Evolutionary conservation across 2,797 vertebrate genomes (phyloP).

Genomic region (Coregonus suidteri): DNA sequence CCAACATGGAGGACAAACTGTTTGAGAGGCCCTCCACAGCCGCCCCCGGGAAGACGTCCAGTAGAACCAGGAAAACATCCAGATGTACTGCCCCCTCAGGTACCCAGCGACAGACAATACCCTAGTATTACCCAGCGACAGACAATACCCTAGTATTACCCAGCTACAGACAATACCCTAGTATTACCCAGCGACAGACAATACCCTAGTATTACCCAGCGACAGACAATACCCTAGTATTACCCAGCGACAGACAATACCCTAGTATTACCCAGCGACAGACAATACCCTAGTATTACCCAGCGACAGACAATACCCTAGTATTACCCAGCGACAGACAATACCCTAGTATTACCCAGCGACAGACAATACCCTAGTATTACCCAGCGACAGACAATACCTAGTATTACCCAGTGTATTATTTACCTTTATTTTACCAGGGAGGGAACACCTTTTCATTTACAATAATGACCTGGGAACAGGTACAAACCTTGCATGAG

Average conservation of each 20-base stretch:
- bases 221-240: neutral
- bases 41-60: slow-evolving; percentile 68
- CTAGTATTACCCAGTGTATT: neutral
- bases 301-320: no score
- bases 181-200: neutral
- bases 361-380: no score
- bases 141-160: neutral
- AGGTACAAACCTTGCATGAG: no score
- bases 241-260: no score
- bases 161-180: neutral
- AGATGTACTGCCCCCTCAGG: slow-evolving; percentile 73
- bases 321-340: no score
- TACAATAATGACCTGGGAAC: neutral
- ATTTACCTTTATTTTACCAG: neutral
- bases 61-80: slow-evolving; percentile 69
- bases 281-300: neutral
- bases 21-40: slow-evolving; percentile 74
- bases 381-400: neutral
- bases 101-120: slow-evolving; percentile 54
- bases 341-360: neutral
- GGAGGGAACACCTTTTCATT: neutral
- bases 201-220: no score
- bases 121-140: slow-evolving; percentile 80
- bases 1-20: slow-evolving; percentile 96
- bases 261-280: no score